Percentiles rank a stretch among this genome's conserved stretches.
These are phyloP conservation scores for Lasioglossum oenotherae DNA, from an alignment of 2,888 invertebrate species.

Conservation along the genomic window DNA sequence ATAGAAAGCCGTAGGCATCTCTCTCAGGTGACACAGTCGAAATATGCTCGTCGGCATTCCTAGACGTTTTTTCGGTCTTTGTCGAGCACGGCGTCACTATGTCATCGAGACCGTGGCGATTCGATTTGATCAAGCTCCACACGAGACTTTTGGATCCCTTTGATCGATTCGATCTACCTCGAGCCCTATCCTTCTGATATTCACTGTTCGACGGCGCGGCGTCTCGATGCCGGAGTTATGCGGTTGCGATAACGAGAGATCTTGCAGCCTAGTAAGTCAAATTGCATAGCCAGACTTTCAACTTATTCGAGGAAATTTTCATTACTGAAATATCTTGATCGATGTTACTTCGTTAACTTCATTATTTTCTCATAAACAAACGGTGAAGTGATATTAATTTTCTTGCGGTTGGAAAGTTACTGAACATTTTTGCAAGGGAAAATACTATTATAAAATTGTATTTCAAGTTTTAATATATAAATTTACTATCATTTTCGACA, in stretches of 20 bases:
- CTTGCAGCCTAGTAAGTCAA: not conserved
- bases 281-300: not conserved
- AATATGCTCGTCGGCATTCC: conserved; percentile 81
- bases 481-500: not conserved
- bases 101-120: conserved; percentile 75
- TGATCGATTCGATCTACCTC: conserved; percentile 47
- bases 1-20: conserved; percentile 41
- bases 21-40: conserved; percentile 81
- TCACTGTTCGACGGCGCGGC: conserved; percentile 4
- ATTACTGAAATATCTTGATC: not conserved
- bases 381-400: not conserved
- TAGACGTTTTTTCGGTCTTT: conserved; percentile 82
- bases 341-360: too few relatives aligned
- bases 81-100: conserved; percentile 81
- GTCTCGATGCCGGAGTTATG: conserved; percentile 20
- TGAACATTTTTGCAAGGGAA: not conserved
- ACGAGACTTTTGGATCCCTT: conserved; percentile 38
- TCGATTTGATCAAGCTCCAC: conserved; percentile 59
- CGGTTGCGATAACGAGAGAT: conserved; percentile 6
- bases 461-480: not conserved
- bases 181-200: conserved; percentile 32
- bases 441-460: not conserved
- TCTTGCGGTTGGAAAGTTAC: not conserved
- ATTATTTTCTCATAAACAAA: not conserved
- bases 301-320: not conserved